A percentile compares a stretch with the other conserved stretches of the same genome.
phyloP scores from a whole-genome alignment of 2,797 vertebrate genomes.

The Lepilemur septentrionalis region DNA sequence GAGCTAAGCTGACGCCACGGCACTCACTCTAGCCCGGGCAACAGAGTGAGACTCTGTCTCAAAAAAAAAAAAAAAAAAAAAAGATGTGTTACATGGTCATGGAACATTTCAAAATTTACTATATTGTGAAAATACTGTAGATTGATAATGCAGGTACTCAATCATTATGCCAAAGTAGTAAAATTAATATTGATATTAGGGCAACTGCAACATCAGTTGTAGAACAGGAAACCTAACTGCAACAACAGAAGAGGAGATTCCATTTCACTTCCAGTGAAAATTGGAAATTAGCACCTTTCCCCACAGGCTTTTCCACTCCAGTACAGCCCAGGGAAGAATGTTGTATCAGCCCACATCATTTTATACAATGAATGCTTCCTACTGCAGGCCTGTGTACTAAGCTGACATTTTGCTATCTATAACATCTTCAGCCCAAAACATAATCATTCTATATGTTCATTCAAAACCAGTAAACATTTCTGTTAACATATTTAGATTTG shows the following conservation, averaged over 20 bases:
- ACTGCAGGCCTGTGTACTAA: too few species aligned
- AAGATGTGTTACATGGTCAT: not conserved
- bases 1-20: too few species aligned
- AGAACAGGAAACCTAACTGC: not conserved
- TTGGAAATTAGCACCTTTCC: not conserved
- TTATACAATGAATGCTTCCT: not conserved
- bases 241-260: not conserved
- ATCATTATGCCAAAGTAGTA: not conserved
- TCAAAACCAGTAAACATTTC: not conserved
- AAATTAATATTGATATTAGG: not conserved
- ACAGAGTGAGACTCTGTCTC: too few species aligned
- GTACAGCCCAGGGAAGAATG: not conserved
- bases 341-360: not conserved
- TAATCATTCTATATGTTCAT: not conserved
- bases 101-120: not conserved
- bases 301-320: too few species aligned
- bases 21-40: too few species aligned
- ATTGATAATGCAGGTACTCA: too few species aligned
- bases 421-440: not conserved
- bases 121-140: fast-evolving
- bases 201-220: too few species aligned
- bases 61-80: too few species aligned
- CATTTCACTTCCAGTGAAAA: not conserved
- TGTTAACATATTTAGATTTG: not conserved
- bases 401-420: not conserved